phyloP scores from a whole-genome alignment of 64 coral and sea anemone species.

The Dendrophyllia cribrosa region DNA sequence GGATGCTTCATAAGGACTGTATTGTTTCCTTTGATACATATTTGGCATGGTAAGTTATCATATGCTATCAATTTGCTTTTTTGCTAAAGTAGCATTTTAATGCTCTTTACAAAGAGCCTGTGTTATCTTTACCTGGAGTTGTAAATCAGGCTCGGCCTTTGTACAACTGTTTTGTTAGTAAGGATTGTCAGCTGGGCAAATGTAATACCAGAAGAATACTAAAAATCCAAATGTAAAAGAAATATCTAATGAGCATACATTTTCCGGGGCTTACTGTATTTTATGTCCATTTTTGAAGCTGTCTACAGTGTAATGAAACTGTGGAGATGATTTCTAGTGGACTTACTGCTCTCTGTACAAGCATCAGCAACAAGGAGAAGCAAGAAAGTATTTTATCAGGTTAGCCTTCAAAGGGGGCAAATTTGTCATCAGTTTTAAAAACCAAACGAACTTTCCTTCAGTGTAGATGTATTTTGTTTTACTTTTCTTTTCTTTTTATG shows the following conservation, averaged over 20 bases:
- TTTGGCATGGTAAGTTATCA: slow-evolving; percentile 78
- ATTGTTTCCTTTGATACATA: slow-evolving; percentile 83
- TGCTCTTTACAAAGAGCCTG: no score
- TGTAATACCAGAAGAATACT: no score
- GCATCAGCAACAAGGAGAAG: slow-evolving; percentile 2
- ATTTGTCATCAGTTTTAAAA: not conserved
- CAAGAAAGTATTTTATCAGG: slow-evolving; percentile 68
- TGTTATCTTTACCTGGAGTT: no score
- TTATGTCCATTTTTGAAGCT: slow-evolving; percentile 14
- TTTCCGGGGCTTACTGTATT: not conserved
- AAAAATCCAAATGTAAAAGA: no score
- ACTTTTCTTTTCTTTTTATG: not conserved
- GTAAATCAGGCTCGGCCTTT: no score
- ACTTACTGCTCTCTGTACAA: slow-evolving; percentile 23
- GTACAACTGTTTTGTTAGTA: no score
- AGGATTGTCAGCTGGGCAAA: no score
- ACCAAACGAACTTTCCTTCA: not conserved
- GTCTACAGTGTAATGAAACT: slow-evolving; percentile 13
- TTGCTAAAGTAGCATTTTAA: no score
- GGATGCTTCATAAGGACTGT: slow-evolving; percentile 77
- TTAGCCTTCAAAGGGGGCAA: not conserved
- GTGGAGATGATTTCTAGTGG: not conserved
- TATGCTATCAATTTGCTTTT: not conserved
- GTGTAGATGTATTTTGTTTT: not conserved
- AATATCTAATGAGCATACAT: no score